These are phyloP conservation scores for Lutjanus argentimaculatus DNA, from an alignment of 2,797 vertebrate species.

Conservation along the genomic window DNA sequence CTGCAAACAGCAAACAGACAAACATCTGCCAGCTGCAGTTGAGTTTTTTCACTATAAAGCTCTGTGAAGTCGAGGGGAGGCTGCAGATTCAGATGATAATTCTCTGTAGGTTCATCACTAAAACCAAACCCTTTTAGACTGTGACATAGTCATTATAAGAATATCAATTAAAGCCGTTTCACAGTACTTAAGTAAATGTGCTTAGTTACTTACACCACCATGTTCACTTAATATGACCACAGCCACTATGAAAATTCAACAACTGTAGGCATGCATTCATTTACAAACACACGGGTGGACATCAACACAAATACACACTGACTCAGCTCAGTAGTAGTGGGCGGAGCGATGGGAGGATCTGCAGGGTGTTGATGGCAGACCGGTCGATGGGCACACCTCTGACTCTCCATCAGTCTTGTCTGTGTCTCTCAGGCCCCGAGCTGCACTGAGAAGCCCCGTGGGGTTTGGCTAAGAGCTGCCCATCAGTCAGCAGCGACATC, in stretches of 20 bases:
- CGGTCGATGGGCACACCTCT: conserved; percentile 57
- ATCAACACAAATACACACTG: background rate
- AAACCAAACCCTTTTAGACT: too few relatives aligned
- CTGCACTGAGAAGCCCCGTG: conserved; percentile 50
- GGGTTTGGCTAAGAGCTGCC: conserved; percentile 68
- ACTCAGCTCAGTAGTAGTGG: background rate
- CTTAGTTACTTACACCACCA: background rate
- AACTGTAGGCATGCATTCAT: background rate
- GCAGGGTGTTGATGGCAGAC: conserved; percentile 33
- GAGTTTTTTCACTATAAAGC: too few relatives aligned
- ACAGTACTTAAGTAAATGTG: background rate
- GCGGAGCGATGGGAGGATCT: conserved; percentile 15
- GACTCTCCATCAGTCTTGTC: conserved; percentile 62
- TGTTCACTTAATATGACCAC: background rate
- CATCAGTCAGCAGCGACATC: conserved; percentile 77
- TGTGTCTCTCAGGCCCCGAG: conserved; percentile 51
- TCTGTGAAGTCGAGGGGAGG: too few relatives aligned
- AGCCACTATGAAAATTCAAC: background rate
- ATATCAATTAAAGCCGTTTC: too few relatives aligned
- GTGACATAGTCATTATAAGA: too few relatives aligned
- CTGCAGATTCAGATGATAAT: too few relatives aligned
- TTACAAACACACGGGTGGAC: background rate
- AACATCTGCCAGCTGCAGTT: too few relatives aligned
- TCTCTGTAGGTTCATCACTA: too few relatives aligned
- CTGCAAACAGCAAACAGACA: too few relatives aligned